Base-by-base conservation (phyloP, 2,888 invertebrate species). In the Craniophora ligustri region DNA sequence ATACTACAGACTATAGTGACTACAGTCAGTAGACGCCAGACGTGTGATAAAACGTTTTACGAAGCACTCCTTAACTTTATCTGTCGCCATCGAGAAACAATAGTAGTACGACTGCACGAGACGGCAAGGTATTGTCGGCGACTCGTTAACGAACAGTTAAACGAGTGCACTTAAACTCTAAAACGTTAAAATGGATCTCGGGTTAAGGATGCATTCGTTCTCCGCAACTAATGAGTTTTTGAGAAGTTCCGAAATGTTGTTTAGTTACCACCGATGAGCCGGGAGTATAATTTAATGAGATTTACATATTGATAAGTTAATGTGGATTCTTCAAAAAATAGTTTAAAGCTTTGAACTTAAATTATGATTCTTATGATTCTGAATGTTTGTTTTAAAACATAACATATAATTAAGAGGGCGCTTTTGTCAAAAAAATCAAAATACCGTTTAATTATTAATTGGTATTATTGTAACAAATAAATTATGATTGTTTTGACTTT, bases 81-180 rank as follows among this genome's bases (percentile, higher is more conserved):
- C 31, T 45, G n/a, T 31, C 14, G 18, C 13, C 14, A 54, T 54
- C 50, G 46, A 67, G 58, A 53, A 41, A 40, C 50, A 54, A 28
- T 51, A 39, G 36, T 58, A 54, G 36, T 58, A 54, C 31, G 21
- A 19, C 5, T 19, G 19, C 14, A 44, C 46, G 18, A 15, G 36
- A 41, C 38, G 39, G 8, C 42, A 23, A 28, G 19, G 46, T 54
- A 57, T 31, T 67, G 66, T 62, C 53, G 58, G 57, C 67, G 48
- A 42, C 59, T 71, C 63, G 67, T 77, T 81, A 81, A 79, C 62
- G 76, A 80, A 65, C 56, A 64, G 67, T 76, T 68, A 74, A 79
- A 76, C 67, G 72, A 77, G 77, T 76, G 77, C 75, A 79, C 79
- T 79, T 81, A 76, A 82, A 81, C 72, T 61, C 64, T 69, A 76